Percentiles rank a stretch among this genome's conserved stretches.
phyloP scores from a whole-genome alignment of 2,888 invertebrate genomes.

The Hemicrepidius hirtus region DNA sequence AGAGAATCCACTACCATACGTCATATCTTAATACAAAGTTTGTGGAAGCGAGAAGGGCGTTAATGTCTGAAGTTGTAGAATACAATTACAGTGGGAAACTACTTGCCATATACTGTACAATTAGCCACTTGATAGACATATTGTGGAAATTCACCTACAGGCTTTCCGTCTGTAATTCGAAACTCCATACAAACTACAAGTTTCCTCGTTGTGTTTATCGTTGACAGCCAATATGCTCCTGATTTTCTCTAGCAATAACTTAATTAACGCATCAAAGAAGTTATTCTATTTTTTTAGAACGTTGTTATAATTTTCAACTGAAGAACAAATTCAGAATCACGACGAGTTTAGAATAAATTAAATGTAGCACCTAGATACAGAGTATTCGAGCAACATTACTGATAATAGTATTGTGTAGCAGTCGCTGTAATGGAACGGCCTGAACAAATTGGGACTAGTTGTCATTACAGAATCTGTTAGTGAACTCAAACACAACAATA shows the following conservation, averaged over 20 bases:
- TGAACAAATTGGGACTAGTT: conserved; percentile 62
- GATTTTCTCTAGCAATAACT: conserved; percentile 25
- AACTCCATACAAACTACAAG: conserved; percentile 38
- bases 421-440: conserved; percentile 55
- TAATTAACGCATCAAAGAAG: conserved; percentile 4
- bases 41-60: conserved; percentile 35
- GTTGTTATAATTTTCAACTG: too few relatives aligned
- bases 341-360: too few relatives aligned
- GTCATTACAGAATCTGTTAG: conserved; percentile 60
- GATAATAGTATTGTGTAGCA: conserved; percentile 59
- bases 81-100: conserved; percentile 43
- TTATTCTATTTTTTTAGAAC: not conserved
- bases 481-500: conserved; percentile 55
- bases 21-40: conserved; percentile 32
- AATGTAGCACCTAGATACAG: not conserved
- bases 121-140: conserved; percentile 48
- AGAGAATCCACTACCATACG: not conserved
- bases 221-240: conserved; percentile 33
- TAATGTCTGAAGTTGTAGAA: conserved; percentile 44
- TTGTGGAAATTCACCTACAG: conserved; percentile 46
- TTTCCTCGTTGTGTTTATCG: conserved; percentile 41
- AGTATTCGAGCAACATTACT: conserved; percentile 54
- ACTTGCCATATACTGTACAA: conserved; percentile 41
- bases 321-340: not conserved
- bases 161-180: conserved; percentile 42